Evolutionary conservation across 2,888 invertebrate genomes (phyloP), one percentile per base, ranked within the genome.

Genomic region (Caenorhabditis sp.): DNA sequence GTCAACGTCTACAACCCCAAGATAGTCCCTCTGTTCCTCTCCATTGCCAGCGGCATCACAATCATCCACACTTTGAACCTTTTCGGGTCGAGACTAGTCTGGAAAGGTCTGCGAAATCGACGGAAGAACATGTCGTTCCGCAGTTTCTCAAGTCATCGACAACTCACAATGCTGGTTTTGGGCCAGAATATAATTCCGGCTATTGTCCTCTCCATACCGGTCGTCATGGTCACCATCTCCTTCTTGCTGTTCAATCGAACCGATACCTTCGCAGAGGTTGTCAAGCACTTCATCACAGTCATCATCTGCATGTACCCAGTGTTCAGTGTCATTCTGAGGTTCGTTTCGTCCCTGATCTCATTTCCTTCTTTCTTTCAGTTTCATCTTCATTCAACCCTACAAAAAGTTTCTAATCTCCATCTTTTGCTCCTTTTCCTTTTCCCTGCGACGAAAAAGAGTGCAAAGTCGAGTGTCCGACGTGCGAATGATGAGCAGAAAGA

Each of bases 231-330:
- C 1, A 9, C 32, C 8, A 62, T 70, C 24, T 78, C 78, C 4
- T 65, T 70, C 20, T 40, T 44, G 3, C 62, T 70, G 70, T 37
- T 51, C 2, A 65, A 78, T 22, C 58, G 64, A 26, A 65, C 70
- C 1, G 70, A 65, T 13, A 65, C 69, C n/a, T 78, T 78, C 64
- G 69, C 70, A 4, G 64, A 64, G 4, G 15, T 50, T 0, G 64
- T 78, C 26, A 78, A 78, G 44, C 69, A 78, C 58, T 58, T 78
- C 37, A 70, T 70, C 35, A 78, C 69, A 8, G 64, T 78, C 32
- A 53, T 35, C 22, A 32, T 69, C 0, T 61, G 47, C 22, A 70
- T 70, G 6, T 70, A 78, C 26, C 78, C 78, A 2, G 64, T 65
- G 0, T 50, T 78, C 15, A 78, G 70, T 28, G 78, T 65, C 26